Percentiles rank a stretch among this genome's conserved stretches.
Conservation (phyloP, 2,888 invertebrate genomes). For the Ophonus ardosiacus region DNA sequence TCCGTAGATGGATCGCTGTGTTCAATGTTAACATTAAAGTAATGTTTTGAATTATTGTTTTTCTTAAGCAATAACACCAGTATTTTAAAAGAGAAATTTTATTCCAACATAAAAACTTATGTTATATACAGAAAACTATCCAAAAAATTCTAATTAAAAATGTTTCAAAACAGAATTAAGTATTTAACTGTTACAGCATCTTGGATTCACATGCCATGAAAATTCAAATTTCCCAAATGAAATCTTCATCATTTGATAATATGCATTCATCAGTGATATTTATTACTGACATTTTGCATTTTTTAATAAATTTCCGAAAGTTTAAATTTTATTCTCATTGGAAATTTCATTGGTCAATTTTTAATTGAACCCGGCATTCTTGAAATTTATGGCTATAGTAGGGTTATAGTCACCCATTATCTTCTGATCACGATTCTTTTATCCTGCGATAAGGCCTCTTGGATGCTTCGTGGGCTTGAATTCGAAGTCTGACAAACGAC, state of each 20-base stretch:
- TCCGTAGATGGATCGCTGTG: no score
- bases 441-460: constrained; percentile 22
- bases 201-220: neutral
- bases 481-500: constrained; percentile 4
- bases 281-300: neutral
- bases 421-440: constrained; percentile 35
- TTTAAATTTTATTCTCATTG: neutral
- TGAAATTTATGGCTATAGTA: neutral
- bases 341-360: neutral
- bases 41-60: no score
- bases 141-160: neutral
- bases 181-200: neutral
- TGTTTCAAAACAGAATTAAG: neutral
- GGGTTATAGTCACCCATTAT: neutral
- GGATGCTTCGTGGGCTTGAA: constrained; percentile 18
- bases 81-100: no score
- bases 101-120: no score
- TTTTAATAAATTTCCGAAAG: neutral
- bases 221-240: neutral
- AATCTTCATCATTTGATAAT: neutral
- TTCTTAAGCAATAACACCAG: no score
- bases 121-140: no score
- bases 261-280: neutral
- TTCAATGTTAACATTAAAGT: no score
- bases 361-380: neutral